phyloP scores from a whole-genome alignment of 2,113 vertebrate species.

The Channa maculata region DNA sequence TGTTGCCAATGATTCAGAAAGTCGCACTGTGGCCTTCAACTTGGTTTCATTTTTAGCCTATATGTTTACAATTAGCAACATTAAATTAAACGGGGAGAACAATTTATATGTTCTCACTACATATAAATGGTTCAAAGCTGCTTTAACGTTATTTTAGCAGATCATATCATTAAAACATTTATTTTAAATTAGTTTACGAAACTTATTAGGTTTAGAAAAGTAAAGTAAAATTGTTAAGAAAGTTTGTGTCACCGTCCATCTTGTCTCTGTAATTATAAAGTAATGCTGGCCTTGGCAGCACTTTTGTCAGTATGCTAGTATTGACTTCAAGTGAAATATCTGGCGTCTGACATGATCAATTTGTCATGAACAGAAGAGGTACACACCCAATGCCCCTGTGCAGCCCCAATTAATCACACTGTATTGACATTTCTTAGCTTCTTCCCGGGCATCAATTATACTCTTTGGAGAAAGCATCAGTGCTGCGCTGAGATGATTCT shows the following conservation, averaged over 20 bases:
- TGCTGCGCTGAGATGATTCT: constrained; percentile 17
- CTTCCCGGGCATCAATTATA: constrained; percentile 62
- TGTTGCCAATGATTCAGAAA: too few species aligned
- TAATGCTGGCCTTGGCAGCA: constrained; percentile 9
- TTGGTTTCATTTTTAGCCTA: too few species aligned
- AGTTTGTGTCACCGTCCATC: constrained; percentile 3
- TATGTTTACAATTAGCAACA: too few species aligned
- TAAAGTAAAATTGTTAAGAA: too few species aligned
- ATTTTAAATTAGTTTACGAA: too few species aligned
- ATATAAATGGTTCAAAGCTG: too few species aligned
- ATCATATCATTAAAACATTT: too few species aligned
- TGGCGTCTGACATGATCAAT: constrained; percentile 57
- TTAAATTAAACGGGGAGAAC: too few species aligned
- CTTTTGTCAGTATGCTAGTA: constrained; percentile 52
- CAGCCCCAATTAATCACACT: constrained; percentile 59
- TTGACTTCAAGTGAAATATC: constrained; percentile 68
- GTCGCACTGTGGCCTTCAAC: too few species aligned
- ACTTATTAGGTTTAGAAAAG: too few species aligned
- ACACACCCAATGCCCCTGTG: constrained; percentile 50
- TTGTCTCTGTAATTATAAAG: constrained; percentile 37
- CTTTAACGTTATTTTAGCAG: too few species aligned
- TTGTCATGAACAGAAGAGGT: constrained; percentile 61
- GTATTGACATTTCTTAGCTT: constrained; percentile 67
- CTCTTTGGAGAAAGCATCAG: constrained; percentile 42
- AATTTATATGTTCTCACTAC: too few species aligned